Base-by-base conservation (phyloP, 1,140 invertebrate species). In the Elysia chlorotica region DNA sequence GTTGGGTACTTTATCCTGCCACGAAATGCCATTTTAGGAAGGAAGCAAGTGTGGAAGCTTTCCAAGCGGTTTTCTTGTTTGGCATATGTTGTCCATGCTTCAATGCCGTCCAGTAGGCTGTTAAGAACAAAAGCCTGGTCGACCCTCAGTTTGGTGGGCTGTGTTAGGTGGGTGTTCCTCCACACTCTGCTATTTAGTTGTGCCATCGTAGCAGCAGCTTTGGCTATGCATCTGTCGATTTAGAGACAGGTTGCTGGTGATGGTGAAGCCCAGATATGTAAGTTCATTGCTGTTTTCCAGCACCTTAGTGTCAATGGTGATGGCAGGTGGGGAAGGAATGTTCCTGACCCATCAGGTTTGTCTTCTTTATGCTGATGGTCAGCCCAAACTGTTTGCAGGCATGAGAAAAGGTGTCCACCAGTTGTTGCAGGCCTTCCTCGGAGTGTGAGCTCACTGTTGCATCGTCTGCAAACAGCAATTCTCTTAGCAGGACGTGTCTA, bases 391-490 rank as follows among this genome's bases (percentile, higher is more conserved):
- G 10, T 48, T 48, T 48, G 41, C 41, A 48, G 41, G 41, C n/a
- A 48, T 48, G 10, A n/a, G n/a, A 10, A 48, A 48, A 48, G 10
- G 10, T 10, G 41, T 48, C n/a, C 10, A 48, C n/a, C 41, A 48
- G 41, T 53, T 36, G 38, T 71, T 77, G 75, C 23, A 78, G 71
- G 17, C 23, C 63, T 30, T 73, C 63, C 37, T 71, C 36, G 5
- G 30, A 68, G 54, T 77, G 73, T 21, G 59, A 30, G 19, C 75
- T 41, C 10, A 70, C 36, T 48, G 73, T 76, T 38, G 75, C 69
- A 53, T 75, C 69, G 54, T 79, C 69, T 33, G 75, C 68, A 65
- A 77, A 79, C 21, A 77, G 73, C 76, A 79, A 67, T 19, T 79
- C 77, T 48, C 69, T 65, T 69, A 79, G 56, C 38, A 79, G 75